These are phyloP conservation scores for Crossaster papposus DNA, from an alignment of 53 echinoderm and acorn worm genomes.

Conservation along the genomic window DNA sequence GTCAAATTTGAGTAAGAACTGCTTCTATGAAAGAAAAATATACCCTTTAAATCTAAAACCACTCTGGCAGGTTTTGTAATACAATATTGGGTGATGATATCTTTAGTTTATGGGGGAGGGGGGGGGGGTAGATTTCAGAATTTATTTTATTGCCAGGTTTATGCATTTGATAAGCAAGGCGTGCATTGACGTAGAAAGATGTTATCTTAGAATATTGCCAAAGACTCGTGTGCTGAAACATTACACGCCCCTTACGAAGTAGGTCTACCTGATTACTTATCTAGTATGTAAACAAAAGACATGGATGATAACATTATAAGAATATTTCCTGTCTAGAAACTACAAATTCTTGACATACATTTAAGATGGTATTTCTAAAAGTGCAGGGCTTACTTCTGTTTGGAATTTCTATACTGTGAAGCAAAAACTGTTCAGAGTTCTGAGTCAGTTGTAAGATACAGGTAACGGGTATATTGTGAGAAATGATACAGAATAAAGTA, in stretches of 20 bases:
- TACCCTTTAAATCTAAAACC: too few relatives aligned
- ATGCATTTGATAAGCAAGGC: not conserved
- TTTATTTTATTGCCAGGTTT: not conserved
- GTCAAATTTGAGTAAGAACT: too few relatives aligned
- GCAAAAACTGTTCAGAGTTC: not conserved
- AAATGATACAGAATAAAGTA: too few relatives aligned
- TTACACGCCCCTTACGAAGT: not conserved
- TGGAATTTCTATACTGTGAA: not conserved
- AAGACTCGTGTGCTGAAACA: not conserved
- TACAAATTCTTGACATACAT: conserved; percentile 9
- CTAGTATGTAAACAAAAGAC: not conserved
- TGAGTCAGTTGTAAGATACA: not conserved
- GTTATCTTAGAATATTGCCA: not conserved
- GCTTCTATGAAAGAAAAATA: too few relatives aligned
- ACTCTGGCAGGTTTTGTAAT: too few relatives aligned
- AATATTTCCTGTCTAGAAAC: conserved; percentile 13
- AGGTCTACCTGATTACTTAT: not conserved
- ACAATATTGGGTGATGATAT: not conserved
- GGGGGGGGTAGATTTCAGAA: not conserved
- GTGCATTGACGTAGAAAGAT: not conserved
- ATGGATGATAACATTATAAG: conserved; percentile 5
- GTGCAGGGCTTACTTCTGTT: not conserved
- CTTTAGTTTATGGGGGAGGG: not conserved
- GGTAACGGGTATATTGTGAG: not conserved
- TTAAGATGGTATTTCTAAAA: not conserved